These are phyloP conservation scores for Martes martes DNA, from an alignment of 2,113 vertebrate species.

Conservation along the genomic window DNA sequence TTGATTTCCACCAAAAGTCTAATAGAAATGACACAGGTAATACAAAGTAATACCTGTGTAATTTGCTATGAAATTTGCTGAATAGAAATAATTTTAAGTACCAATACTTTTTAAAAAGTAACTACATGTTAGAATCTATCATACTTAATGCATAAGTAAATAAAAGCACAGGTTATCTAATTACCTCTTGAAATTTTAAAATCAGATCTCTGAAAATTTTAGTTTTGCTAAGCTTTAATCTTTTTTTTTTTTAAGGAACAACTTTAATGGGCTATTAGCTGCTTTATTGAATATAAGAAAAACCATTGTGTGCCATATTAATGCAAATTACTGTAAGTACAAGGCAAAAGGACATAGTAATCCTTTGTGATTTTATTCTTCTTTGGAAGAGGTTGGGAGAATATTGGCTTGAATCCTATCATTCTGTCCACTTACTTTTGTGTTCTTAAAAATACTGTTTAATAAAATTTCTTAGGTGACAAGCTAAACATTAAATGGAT, in stretches of 20 bases:
- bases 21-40: not conserved
- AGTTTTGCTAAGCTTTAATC: not conserved
- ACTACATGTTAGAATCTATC: not conserved
- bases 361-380: not conserved
- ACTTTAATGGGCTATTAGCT: not conserved
- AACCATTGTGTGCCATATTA: not conserved
- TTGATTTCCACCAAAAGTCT: not conserved
- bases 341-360: not conserved
- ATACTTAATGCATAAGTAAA: not conserved
- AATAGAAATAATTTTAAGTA: not conserved
- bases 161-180: not conserved
- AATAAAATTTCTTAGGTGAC: not conserved
- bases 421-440: not conserved
- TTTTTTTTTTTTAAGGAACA: not conserved
- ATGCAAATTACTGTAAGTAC: not conserved
- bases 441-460: not conserved
- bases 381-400: not conserved
- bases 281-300: not conserved
- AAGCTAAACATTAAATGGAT: not conserved
- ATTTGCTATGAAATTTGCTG: not conserved
- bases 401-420: not conserved
- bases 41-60: too few relatives aligned
- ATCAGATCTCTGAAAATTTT: not conserved
- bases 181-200: not conserved
- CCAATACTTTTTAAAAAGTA: not conserved